Base-by-base conservation (phyloP, 1,140 invertebrate genomes). In the Hypsibius dujardini region DNA sequence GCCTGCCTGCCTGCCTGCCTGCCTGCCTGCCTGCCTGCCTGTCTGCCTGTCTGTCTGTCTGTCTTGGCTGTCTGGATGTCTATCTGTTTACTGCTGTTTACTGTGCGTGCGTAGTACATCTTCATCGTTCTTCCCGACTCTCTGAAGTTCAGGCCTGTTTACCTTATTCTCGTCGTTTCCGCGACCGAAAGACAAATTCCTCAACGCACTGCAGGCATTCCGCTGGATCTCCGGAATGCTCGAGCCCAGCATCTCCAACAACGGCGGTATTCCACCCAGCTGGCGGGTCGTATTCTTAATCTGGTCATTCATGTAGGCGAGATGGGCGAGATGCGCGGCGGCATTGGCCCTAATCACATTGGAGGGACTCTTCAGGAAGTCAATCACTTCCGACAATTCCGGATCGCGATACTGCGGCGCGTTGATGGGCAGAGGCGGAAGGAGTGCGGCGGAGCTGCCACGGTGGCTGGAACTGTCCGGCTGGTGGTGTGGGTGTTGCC, bases 121-220 rank as follows among this genome's bases (percentile, higher is more conserved):
- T 28, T 28, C 28, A 28, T 28, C 28, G 28, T 28, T 28, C 28
- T 28, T 28, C 28, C 28, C 28, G 28, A 28, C 28, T 28, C 28
- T 28, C 28, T 28, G 28, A 28, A 28, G 28, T 28, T 12, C 50
- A 62, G 15, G 14, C 2, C 15, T 3, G 73, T 60, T 71, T 74
- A 81, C 81, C 77, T 99, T 99, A 80, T 98, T 98, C 80, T 96
- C 92, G 81, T 98, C 94, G 81, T 98, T 98, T 80, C 94, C 91
- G 59, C 92, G 84, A 0, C 95, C 95, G 82, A 94, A 98, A 1
- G 93, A 97, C 69, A 99, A 83, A 83, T 98, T 99, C 76, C 94
- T 86, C 40, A 99, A 83, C 1, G 94, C 95, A 69, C 95, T 95
- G 81, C 93, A 97, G 45, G 94, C 92, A 81, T 98, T 98, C 77